These are phyloP conservation scores for Drosophila repleta DNA, from an alignment of 1,140 invertebrate species.

Conservation along the genomic window DNA sequence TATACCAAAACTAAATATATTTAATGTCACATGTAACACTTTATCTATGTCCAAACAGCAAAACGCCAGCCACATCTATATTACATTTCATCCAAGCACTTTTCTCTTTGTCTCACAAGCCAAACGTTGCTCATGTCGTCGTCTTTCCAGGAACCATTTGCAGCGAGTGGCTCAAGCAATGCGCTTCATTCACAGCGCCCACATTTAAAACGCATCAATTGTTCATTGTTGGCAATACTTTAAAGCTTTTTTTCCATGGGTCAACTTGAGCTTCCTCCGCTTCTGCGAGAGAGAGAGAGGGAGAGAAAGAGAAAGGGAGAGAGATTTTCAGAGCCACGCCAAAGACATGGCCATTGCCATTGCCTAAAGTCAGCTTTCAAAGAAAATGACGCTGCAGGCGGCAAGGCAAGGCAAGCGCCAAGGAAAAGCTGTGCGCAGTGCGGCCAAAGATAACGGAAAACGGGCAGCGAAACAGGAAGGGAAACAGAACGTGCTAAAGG, in stretches of 20 bases:
- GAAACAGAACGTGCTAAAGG: neutral
- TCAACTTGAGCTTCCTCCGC: neutral
- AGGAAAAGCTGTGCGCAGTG: slow-evolving; percentile 15
- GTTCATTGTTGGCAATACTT: slow-evolving; percentile 10
- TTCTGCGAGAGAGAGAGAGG: neutral
- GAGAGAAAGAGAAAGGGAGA: neutral
- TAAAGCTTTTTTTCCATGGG: slow-evolving; percentile 27
- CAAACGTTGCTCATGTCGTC: neutral
- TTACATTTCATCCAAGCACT: neutral
- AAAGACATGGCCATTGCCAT: slow-evolving; percentile 9
- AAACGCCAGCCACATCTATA: too few species aligned
- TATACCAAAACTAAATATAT: too few species aligned
- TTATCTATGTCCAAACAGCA: neutral
- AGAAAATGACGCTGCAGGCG: slow-evolving; percentile 38
- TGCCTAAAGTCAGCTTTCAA: slow-evolving; percentile 24
- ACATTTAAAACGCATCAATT: slow-evolving; percentile 25
- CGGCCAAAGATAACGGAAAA: slow-evolving; percentile 16
- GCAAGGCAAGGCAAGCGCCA: slow-evolving; percentile 38
- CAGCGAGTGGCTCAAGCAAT: neutral
- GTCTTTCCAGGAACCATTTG: neutral
- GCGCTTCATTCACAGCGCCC: slow-evolving; percentile 13
- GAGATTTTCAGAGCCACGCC: neutral
- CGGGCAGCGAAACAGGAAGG: neutral
- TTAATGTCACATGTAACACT: neutral
- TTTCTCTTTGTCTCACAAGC: neutral